Base-by-base conservation (phyloP, 2,113 vertebrate genomes). In the Vulpes ferrilata region DNA sequence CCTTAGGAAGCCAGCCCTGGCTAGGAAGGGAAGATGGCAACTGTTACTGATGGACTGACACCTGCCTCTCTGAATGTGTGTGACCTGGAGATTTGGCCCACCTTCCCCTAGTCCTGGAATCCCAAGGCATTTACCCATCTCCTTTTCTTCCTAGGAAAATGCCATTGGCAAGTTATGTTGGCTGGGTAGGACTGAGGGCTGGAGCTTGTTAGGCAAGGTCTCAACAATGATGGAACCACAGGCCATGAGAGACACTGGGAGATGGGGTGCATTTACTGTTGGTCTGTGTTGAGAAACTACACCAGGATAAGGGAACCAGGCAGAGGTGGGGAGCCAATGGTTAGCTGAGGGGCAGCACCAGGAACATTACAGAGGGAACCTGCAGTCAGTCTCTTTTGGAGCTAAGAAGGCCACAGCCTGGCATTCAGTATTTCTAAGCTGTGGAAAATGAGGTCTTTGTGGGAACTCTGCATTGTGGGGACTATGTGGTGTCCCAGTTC, bases 1-100 rank as follows among this genome's bases (percentile, higher is more conserved):
- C 92, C 76, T 43, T 83, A 86, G 97, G 97, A 86, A 96, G 62
- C 97, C 97, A 98, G 62, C 67, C 65, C 25, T 95, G 92, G 15
- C 98, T 98, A 16, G 7, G 59, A 82, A 91, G 87, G 78, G 53
- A 98, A 87, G 67, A 60, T 2, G 78, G 48, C 35, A 80, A 13
- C 38, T 1, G 0, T 95, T 95, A 95, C 3, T 32, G 62, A 93
- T 15, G 17, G 19, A 53, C 19, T 35, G 32, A 48, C 62, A 59
- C 25, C 65, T 8, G 32, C 38, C 59, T 93, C 90, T 57, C 48
- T 20, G 11, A 71, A 60, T 71, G 30, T 19, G 3, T 62, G 3
- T 79, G 27, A 27, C 48, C 48, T 79, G 27, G 27, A 51, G 48
- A 79, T 79, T 10, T 43, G 15, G 80, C 3, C 7, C 30, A 9